Base-by-base conservation (phyloP, 2,888 invertebrate species). In the Lepas anatifera region DNA sequence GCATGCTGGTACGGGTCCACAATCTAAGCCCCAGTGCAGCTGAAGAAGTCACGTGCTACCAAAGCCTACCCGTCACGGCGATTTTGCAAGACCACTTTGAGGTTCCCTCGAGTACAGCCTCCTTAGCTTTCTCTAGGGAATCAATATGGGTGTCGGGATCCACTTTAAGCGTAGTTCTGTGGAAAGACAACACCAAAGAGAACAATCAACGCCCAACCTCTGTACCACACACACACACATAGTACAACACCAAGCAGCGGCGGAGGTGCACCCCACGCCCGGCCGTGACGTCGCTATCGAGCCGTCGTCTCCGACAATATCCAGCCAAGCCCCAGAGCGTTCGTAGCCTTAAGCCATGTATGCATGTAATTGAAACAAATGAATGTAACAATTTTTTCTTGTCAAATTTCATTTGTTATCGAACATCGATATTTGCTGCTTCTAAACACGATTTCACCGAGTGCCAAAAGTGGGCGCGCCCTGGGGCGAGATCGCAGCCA, bases 71-170 rank as follows among this genome's bases (percentile, higher is more conserved):
- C 94, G 95, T 96, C 82, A 96, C 95, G 84, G 95, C 95, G 87
- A 96, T 94, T 89, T 96, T 96, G 89, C 95, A 95, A 84, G 95
- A 95, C 96, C 96, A 96, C 86, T 96, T 95, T 83, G 95, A 95
- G 80, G 95, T 96, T 84, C 96, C 96, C 86, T 95, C 95, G 83
- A 96, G 92, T 84, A 96, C 95, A 86, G 92, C 90, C 86, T 90
- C 90, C 86, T 96, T 92, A 81, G 95, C 94, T 85, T 95, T 94
- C 85, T 95, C 94, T 85, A 95, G 89, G 84, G 92, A 92, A 88
- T 94, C 94, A 85, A 94, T 92, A 87, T 95, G 95, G 85, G 92
- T 92, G 85, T 94, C 93, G 84, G 94, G 92, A 85, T 93, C 93
- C 89, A 94, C 92, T 87, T 89, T 88, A 89, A 94, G 94, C 84